Conservation (phyloP, 2,888 invertebrate genomes). For the Leistus spinibarbis region DNA sequence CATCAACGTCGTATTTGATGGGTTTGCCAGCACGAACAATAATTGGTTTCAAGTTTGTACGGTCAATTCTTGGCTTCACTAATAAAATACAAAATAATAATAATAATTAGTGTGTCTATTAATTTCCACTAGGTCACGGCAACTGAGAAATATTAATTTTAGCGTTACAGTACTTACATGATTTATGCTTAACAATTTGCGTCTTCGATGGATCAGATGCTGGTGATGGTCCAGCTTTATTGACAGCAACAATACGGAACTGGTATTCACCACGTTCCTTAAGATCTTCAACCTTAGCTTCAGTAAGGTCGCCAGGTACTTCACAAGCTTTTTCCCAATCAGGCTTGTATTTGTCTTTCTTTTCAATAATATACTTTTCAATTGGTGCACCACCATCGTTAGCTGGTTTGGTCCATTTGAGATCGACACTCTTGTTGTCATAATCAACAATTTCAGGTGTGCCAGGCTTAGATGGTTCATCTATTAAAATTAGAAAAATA, state of each 20-base stretch:
- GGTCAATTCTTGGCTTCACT: constrained; percentile 98
- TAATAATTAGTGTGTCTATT: not conserved
- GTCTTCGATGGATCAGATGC: constrained; percentile 90
- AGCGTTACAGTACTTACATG: constrained; percentile 67
- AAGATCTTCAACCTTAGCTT: constrained; percentile 81
- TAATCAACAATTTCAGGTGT: constrained; percentile 91
- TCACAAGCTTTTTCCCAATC: constrained; percentile 92
- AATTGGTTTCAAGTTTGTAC: constrained; percentile 89
- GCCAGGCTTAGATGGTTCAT: constrained; percentile 87
- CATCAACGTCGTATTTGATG: constrained; percentile 91
- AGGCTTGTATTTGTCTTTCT: constrained; percentile 82
- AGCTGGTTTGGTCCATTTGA: constrained; percentile 89
- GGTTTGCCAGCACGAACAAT: constrained; percentile 90
- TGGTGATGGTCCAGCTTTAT: constrained; percentile 90
- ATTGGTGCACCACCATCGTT: constrained; percentile 92
- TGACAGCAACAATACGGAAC: constrained; percentile 89
- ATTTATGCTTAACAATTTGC: constrained; percentile 86
- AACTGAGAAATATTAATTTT: not conserved
- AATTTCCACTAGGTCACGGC: not conserved
- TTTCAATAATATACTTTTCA: constrained; percentile 90
- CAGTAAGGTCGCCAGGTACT: constrained; percentile 74
- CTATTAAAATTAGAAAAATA: constrained; percentile 56
- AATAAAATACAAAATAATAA: constrained; percentile 41
- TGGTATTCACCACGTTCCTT: constrained; percentile 92
- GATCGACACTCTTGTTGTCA: constrained; percentile 90